Evolutionary conservation across 1,140 invertebrate genomes (phyloP), one percentile per base, ranked within the genome.

Genomic region (Cydia pomonella): DNA sequence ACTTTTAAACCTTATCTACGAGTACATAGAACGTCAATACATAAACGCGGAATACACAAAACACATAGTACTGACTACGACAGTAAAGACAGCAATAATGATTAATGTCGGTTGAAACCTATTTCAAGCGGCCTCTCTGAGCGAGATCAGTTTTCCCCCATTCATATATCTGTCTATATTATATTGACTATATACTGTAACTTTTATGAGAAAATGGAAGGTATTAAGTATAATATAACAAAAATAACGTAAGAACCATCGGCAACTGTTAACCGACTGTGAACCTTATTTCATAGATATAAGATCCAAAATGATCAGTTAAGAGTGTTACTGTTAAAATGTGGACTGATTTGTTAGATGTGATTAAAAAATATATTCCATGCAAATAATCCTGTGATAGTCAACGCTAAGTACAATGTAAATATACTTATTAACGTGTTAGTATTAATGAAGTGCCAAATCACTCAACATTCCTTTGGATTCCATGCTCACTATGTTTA

Each of bases 401-500:
- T 69, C 33, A 33, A 69, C 33, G 64, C 21, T 69, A 69, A 69
- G 64, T 69, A 69, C 64, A 69, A 69, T 69, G 29, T 69, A 69
- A 33, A 38, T 69, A 69, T 69, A 33, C 63, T 66, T 66, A 33
- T 7, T 69, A 12, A 69, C 38, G 64, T 69, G 41, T 38, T 69
- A 69, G 64, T 38, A 38, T 69, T 18, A 33, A n/a, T 33, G 27
- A 69, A 33, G 64, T 69, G 64, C 64, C 64, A 69, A 69, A 69
- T 33, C 64, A 69, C 27, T 16, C 18, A 75, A 84, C 82, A 84
- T 84, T 84, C 82, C 82, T 77, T 76, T 47, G 74, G 72, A 80
- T 79, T 78, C 76, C 74, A 27, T 23, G 63, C 71, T 47, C 71
- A 72, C 21, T 72, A 47, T 50, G 44, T 72, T 50, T 47, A 72